phyloP scores from a whole-genome alignment of 2,113 vertebrate genomes.

The Crocuta crocuta region DNA sequence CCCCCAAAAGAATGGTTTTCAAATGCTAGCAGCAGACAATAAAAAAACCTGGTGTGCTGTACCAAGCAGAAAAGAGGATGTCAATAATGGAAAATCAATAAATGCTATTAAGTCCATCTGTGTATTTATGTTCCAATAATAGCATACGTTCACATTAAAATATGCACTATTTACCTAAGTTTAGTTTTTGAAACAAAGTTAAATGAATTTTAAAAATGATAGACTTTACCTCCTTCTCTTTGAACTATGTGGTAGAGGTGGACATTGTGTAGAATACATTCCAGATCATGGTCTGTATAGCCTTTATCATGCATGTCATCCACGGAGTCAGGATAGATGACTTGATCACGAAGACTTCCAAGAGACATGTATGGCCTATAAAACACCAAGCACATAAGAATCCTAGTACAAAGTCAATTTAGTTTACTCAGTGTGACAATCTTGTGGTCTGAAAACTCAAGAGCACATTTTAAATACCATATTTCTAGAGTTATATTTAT shows the following conservation, averaged over 20 bases:
- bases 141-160: neutral
- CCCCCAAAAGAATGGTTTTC: neutral
- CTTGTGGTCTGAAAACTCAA: neutral
- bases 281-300: conserved; percentile 93
- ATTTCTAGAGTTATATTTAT: conserved; percentile 64
- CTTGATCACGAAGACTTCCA: conserved; percentile 96
- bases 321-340: conserved; percentile 97
- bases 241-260: conserved; percentile 98
- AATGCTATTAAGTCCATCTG: neutral
- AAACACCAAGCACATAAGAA: conserved; percentile 56
- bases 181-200: neutral
- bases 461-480: conserved; percentile 46
- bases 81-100: neutral
- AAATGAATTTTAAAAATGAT: neutral
- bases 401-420: neutral
- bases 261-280: conserved; percentile 94
- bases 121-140: neutral
- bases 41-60: neutral
- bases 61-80: neutral
- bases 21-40: neutral
- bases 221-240: conserved; percentile 94
- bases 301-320: conserved; percentile 95
- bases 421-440: neutral
- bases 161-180: neutral
- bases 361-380: conserved; percentile 98